Base-by-base conservation (phyloP, 2,888 invertebrate genomes). In the Thymelicus lineola region DNA sequence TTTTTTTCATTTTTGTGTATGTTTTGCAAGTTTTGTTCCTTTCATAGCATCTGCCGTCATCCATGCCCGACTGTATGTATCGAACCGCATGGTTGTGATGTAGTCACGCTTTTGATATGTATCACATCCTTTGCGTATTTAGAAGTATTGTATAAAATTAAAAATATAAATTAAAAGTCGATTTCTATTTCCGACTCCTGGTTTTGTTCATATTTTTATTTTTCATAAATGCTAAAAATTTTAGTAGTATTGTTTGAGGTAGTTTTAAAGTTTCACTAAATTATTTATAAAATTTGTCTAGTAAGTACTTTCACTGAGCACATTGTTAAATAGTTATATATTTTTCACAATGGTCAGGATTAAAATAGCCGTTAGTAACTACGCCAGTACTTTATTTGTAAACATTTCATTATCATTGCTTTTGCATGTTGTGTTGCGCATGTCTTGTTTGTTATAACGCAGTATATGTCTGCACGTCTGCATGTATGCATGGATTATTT, bases 1-100 rank as follows among this genome's bases (percentile, higher is more conserved):
- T 74, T 73, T 66, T 45, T 70, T 72, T 62, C 53, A 66, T 70
- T 67, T 70, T 62, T 61, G 6, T 55, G 53, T 61, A 60, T 61
- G 53, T 55, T 67, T 60, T 35, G 42, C 45, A 15, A 36, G 36
- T 61, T 61, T 53, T 65, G 20, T 45, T 55, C 14, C 1, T 12
- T 58, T 17, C 35, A 9, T 66, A 28, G 12, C 58, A 46, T 15
- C 14, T 35, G 61, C 35, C 35, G 48, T 17, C 70, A 42, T 35
- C 42, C 17, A 63, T 72, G 42, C 74, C 71, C 70, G 57, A 46
- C 42, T n/a, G 65, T 65, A 65, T 45, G 48, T 50, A 38, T 66
- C 17, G 6, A 28, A 38, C n/a, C 57, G 53, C 57, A 59, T 48
- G 59, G 45, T 70, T 69, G 71, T 62, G 58, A 59, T 72, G 36